Conservation (phyloP, 2,888 invertebrate genomes). For the Morpho deidamia region DNA sequence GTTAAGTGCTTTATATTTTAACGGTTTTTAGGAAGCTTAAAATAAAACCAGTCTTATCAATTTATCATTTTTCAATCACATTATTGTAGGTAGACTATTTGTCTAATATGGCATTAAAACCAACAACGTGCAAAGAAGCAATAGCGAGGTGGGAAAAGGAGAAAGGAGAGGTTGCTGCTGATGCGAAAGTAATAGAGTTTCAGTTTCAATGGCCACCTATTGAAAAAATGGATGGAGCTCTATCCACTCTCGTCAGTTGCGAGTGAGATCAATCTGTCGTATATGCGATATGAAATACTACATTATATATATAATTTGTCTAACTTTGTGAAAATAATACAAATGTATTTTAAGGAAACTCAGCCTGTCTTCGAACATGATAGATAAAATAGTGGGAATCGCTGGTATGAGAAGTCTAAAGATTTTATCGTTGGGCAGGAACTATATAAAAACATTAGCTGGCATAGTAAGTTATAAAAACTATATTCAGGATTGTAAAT, state of each 20-base stretch:
- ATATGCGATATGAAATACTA: neutral
- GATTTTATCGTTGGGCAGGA: conserved; percentile 90
- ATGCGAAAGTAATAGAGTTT: conserved; percentile 86
- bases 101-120: conserved; percentile 49
- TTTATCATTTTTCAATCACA: too few relatives aligned
- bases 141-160: conserved; percentile 91
- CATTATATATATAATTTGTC: neutral
- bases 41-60: too few relatives aligned
- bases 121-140: conserved; percentile 89
- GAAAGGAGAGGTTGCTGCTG: conserved; percentile 79
- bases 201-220: conserved; percentile 95
- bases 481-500: too few relatives aligned
- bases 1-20: too few relatives aligned
- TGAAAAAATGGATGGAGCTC: conserved; percentile 94
- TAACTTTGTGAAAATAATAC: neutral
- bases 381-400: conserved; percentile 94
- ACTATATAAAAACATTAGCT: conserved; percentile 90
- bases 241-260: conserved; percentile 87
- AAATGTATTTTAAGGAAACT: conserved; percentile 81
- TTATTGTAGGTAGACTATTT: too few relatives aligned
- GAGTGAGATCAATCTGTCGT: conserved; percentile 73
- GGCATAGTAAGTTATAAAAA: conserved; percentile 80
- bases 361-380: conserved; percentile 94
- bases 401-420: conserved; percentile 89
- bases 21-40: neutral